A percentile compares a stretch with the other conserved stretches of the same genome.
These are phyloP conservation scores for Calyptomena viridis DNA, from an alignment of 2,113 vertebrate genomes.

Conservation along the genomic window DNA sequence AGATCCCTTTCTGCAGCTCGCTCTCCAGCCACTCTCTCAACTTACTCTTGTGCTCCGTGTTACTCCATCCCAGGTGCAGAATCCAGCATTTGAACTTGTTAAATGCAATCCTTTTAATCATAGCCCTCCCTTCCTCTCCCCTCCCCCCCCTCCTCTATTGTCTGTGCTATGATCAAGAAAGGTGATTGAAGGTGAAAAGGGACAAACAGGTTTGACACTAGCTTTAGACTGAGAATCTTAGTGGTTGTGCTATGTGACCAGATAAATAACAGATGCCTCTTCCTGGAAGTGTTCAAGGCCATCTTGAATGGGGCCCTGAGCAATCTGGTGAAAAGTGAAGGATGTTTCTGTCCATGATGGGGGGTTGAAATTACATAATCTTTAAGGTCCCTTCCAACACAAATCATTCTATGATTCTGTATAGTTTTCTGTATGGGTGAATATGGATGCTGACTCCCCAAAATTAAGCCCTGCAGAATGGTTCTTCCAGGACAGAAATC, in stretches of 20 bases:
- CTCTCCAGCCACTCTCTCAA: background rate
- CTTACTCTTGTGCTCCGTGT: fast-evolving
- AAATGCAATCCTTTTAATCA: background rate
- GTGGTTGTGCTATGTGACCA: background rate
- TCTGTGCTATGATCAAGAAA: background rate
- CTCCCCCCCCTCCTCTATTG: background rate
- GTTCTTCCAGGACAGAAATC: background rate
- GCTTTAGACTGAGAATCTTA: background rate
- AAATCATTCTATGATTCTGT: background rate
- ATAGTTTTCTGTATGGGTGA: background rate
- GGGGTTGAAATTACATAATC: background rate
- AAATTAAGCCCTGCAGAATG: background rate
- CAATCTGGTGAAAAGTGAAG: background rate
- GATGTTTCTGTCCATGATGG: background rate
- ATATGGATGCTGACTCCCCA: background rate
- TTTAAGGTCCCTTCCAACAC: background rate
- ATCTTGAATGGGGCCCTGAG: background rate
- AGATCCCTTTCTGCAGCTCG: background rate
- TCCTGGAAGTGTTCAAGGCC: background rate
- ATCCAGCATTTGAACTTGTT: background rate
- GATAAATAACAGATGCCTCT: no score
- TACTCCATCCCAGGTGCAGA: background rate
- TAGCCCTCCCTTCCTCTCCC: background rate
- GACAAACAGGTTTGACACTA: background rate
- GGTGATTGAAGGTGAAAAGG: background rate